Evolutionary conservation across 64 coral and sea anemone genomes (phyloP).

Genomic region (Pocillopora damicornis): DNA sequence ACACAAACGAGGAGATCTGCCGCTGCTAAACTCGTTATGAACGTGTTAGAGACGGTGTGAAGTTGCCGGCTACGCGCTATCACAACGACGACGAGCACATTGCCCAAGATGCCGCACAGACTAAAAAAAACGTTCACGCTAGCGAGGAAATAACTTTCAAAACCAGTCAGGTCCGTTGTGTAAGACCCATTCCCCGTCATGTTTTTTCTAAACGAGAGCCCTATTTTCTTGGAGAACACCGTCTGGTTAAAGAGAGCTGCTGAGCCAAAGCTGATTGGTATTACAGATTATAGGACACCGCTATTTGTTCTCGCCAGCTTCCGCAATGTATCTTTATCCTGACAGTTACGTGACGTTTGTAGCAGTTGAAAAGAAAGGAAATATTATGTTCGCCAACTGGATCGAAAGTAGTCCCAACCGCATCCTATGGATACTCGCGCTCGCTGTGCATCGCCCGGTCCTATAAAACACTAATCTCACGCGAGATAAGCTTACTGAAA

Average conservation of each 20-base stretch:
- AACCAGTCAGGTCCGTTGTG: neutral
- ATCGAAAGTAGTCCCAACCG: neutral
- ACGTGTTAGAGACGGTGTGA: too few species aligned
- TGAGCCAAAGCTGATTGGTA: neutral
- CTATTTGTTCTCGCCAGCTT: neutral
- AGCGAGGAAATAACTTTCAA: neutral
- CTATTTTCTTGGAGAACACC: neutral
- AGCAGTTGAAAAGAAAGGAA: neutral
- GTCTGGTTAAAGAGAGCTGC: neutral
- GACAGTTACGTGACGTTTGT: too few species aligned
- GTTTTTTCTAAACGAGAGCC: neutral
- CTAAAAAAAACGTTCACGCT: slow-evolving; percentile 81
- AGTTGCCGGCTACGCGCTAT: neutral
- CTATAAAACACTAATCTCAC: neutral
- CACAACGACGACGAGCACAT: slow-evolving; percentile 69
- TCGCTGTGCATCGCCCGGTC: neutral
- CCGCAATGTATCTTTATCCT: too few species aligned
- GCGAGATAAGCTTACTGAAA: neutral
- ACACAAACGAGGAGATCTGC: slow-evolving; percentile 82
- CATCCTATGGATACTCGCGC: neutral
- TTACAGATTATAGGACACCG: neutral
- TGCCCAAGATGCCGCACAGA: slow-evolving; percentile 69
- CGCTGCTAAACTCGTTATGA: slow-evolving; percentile 18
- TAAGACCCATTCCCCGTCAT: neutral
- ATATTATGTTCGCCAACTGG: neutral